These are phyloP conservation scores for Orius laevigatus DNA, from an alignment of 1,140 invertebrate genomes.

Conservation along the genomic window DNA sequence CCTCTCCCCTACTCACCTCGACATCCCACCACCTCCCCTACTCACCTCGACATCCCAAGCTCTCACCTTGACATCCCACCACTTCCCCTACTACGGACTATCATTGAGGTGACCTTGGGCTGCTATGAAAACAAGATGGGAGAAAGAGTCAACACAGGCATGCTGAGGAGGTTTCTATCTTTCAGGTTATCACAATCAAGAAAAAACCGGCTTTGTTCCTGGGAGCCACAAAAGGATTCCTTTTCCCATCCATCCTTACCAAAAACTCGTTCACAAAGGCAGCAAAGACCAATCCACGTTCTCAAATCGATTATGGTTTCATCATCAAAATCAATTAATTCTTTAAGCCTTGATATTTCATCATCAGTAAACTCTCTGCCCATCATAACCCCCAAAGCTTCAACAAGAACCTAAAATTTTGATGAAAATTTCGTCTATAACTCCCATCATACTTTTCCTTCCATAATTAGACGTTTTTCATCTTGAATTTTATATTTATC, in stretches of 20 bases:
- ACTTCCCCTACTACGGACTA: too few species aligned
- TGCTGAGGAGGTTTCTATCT: too few species aligned
- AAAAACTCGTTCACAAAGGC: constrained; percentile 40
- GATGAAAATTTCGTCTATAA: not conserved
- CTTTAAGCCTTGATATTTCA: constrained; percentile 29
- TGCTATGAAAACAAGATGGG: too few species aligned
- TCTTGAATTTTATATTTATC: constrained; percentile 6
- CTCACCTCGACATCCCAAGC: too few species aligned
- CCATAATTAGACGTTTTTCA: constrained; percentile 1
- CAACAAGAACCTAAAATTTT: constrained; percentile 26
- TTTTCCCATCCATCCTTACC: constrained; percentile 22
- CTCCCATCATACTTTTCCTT: constrained; percentile 1
- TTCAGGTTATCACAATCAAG: too few species aligned
- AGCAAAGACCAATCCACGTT: constrained; percentile 47
- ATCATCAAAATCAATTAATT: constrained; percentile 31
- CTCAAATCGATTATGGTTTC: constrained; percentile 37
- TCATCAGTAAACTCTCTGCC: constrained; percentile 33
- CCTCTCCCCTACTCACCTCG: too few species aligned
- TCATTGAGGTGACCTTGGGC: too few species aligned
- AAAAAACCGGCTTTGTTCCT: too few species aligned
- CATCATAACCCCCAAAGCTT: constrained; percentile 41
- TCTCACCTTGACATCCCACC: too few species aligned
- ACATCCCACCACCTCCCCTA: too few species aligned
- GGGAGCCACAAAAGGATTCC: too few species aligned
- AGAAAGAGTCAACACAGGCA: too few species aligned